Base-by-base conservation (phyloP, 2,888 invertebrate species). In the Nipponacmea schrenckii region DNA sequence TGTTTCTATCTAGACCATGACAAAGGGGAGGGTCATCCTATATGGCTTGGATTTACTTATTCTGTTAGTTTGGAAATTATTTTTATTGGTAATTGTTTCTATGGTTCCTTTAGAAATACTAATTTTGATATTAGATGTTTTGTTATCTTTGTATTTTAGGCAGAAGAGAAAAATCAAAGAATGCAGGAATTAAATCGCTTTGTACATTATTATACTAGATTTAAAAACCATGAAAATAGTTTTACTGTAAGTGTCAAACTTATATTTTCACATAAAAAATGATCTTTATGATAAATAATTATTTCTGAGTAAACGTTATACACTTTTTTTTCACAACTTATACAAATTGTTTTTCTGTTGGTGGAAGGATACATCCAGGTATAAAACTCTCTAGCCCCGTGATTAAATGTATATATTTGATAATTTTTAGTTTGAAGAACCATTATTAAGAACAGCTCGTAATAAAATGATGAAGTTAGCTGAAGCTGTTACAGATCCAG, bases 171-270 rank as follows among this genome's bases (percentile, higher is more conserved):
- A 73, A 92, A 92, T 83, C 88, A 89, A 69, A 88, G 90, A 75
- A 90, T 92, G 90, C 92, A 92, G 83, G 92, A 93, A 84, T 89
- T 92, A 82, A 92, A 92, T 74, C 89, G 92, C 73, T 93, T 93
- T 88, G 90, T 93, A 14, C 92, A 93, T 83, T 93, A 92, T 84
- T 93, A 93, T 84, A 92, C 92, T 2, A 88, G 92, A 50, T 93
- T 92, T 83, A 90, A 91, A 78, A 92, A 92, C 80, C 93, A 93
- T 84, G 92, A 93, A 83, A 92, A 92, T 84, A 92, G 92, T 80
- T 91, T 91, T 77, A 89, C 89, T 85, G 90, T 90, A 73, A 67
- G 78, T 70, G 39, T 56, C 20, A 39, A 24, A 62, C 20, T 62
- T 31, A 31, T 3, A 31, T 64, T 44, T 20, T 10, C 17, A 15